Evolutionary conservation across 2,113 vertebrate species (phyloP).

Genomic region (Rutilus rutilus): DNA sequence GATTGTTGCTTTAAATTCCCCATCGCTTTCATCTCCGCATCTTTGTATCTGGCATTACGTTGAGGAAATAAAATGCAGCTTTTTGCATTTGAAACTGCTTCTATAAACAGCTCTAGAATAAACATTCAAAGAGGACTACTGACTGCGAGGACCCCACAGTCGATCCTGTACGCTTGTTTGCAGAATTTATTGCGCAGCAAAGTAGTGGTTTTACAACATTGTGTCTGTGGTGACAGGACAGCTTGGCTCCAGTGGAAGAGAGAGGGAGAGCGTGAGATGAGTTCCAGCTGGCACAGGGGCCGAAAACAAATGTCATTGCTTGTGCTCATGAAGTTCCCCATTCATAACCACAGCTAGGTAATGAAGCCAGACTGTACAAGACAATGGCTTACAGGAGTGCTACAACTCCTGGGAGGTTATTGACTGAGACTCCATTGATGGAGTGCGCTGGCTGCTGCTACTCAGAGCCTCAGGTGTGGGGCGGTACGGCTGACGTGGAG

Average conservation of each 20-base stretch:
- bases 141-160: conserved; percentile 11
- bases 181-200: conserved; percentile 31
- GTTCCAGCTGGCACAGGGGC: conserved; percentile 41
- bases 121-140: conserved; percentile 5
- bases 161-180: conserved; percentile 8
- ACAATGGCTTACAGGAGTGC: conserved; percentile 41
- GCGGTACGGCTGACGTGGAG: conserved; percentile 20
- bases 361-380: conserved; percentile 33
- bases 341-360: conserved; percentile 40
- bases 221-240: conserved; percentile 25
- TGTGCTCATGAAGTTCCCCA: conserved; percentile 28
- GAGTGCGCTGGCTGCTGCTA: conserved; percentile 8
- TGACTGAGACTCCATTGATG: conserved; percentile 37
- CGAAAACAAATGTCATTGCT: conserved; percentile 37
- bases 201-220: conserved; percentile 36
- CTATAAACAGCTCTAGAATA: conserved; percentile 35
- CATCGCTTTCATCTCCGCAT: conserved; percentile 1
- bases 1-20: conserved; percentile 34
- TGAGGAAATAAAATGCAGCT: conserved; percentile 14
- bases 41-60: conserved; percentile 22
- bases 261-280: neutral
- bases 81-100: neutral
- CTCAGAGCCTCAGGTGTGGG: conserved; percentile 46
- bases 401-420: conserved; percentile 31
- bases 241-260: conserved; percentile 13